A percentile compares a stretch with the other conserved stretches of the same genome.
phyloP scores from a whole-genome alignment of 2,797 vertebrate species.

The Echiichthys vipera region DNA sequence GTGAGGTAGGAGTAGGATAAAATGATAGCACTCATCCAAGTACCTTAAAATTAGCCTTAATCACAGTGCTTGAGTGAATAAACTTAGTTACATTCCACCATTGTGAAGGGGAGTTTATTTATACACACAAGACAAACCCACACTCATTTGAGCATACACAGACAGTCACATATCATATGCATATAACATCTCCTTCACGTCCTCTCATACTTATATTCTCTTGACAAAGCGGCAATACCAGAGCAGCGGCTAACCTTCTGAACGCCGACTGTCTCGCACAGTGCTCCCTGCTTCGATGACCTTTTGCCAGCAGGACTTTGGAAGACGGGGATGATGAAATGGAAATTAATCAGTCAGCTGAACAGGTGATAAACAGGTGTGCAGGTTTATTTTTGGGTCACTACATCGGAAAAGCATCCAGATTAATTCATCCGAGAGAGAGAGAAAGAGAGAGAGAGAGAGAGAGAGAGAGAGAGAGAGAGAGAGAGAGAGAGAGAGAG shows the following conservation, averaged over 20 bases:
- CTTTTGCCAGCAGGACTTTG: conserved; percentile 43
- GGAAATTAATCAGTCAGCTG: conserved; percentile 52
- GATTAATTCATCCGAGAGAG: conserved; percentile 30
- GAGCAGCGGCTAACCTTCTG: conserved; percentile 38
- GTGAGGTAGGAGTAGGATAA: neutral
- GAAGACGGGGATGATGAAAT: conserved; percentile 61
- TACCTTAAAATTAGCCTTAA: conserved; percentile 4
- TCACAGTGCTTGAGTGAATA: neutral
- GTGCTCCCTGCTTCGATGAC: conserved; percentile 12
- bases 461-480: too few relatives aligned
- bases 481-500: neutral
- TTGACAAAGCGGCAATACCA: conserved; percentile 45
- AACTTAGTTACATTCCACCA: neutral
- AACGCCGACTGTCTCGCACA: conserved; percentile 17
- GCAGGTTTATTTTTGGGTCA: conserved; percentile 3
- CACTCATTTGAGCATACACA: neutral
- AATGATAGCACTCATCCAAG: neutral
- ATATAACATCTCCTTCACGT: neutral
- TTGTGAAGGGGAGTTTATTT: neutral
- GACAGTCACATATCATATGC: neutral
- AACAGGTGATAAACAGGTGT: conserved; percentile 42
- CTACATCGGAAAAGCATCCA: conserved; percentile 23
- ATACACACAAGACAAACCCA: neutral
- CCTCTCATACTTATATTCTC: conserved; percentile 29
- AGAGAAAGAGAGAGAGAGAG: neutral